Evolutionary conservation across 2,797 vertebrate genomes (phyloP).

Genomic region (Manis crassicaudata): DNA sequence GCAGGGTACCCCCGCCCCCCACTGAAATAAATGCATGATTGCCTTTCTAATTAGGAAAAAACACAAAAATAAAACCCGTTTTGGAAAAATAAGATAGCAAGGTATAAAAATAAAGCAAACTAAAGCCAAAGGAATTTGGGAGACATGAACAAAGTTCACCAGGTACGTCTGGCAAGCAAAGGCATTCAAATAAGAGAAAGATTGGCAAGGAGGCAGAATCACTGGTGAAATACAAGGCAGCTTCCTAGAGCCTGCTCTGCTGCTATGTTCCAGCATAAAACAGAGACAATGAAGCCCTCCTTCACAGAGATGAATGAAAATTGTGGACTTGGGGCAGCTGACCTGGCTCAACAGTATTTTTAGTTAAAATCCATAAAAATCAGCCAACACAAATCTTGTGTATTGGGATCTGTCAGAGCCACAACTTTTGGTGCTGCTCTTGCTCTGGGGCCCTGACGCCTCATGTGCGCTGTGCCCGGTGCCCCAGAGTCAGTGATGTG

Average conservation of each 20-base stretch:
- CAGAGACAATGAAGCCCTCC: background rate
- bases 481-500: background rate
- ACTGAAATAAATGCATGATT: background rate
- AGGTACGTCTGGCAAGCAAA: background rate
- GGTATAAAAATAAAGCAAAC: background rate
- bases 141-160: background rate
- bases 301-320: background rate
- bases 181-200: background rate
- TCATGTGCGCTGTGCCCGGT: fast-evolving
- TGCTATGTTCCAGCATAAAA: fast-evolving
- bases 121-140: background rate
- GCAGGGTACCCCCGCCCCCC: background rate
- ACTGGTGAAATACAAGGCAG: background rate
- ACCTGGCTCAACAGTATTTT: background rate
- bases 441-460: fast-evolving
- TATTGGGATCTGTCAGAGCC: background rate
- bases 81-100: conserved; percentile 9
- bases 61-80: background rate
- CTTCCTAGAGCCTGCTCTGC: background rate
- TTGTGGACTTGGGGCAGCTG: fast-evolving
- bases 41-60: background rate
- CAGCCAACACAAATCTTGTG: background rate
- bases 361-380: background rate
- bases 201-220: background rate
- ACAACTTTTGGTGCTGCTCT: background rate